These are phyloP conservation scores for Dipodomys merriami DNA, from an alignment of 2,113 vertebrate genomes.

Conservation along the genomic window DNA sequence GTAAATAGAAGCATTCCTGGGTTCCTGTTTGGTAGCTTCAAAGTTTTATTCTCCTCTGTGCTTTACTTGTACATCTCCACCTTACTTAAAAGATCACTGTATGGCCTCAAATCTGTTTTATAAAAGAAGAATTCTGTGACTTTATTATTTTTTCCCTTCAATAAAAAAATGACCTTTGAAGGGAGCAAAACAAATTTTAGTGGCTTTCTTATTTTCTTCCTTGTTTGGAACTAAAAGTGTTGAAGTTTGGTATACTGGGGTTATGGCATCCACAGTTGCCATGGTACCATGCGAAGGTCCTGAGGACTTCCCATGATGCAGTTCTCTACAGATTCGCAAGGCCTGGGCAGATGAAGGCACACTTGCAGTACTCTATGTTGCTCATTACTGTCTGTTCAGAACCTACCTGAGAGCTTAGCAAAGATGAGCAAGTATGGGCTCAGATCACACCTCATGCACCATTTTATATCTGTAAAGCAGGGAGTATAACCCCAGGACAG, in stretches of 20 bases:
- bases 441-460: not conserved
- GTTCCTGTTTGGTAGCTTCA: not conserved
- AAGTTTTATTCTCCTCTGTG: conserved; percentile 24
- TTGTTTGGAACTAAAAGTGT: conserved; percentile 58
- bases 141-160: conserved; percentile 48
- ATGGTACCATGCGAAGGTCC: conserved; percentile 48
- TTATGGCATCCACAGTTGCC: conserved; percentile 48
- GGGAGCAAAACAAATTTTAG: conserved; percentile 40
- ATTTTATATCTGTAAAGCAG: conserved; percentile 23
- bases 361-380: not conserved
- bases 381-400: not conserved
- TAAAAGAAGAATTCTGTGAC: conserved; percentile 51
- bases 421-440: not conserved
- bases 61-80: not conserved
- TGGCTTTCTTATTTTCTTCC: conserved; percentile 35
- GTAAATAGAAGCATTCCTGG: not conserved
- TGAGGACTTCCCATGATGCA: conserved; percentile 36
- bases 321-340: not conserved
- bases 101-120: not conserved
- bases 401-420: not conserved
- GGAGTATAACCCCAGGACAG: not conserved
- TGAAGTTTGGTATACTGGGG: not conserved
- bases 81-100: conserved; percentile 20
- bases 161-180: conserved; percentile 59
- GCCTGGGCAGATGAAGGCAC: not conserved